These are phyloP conservation scores for Carassius gibelio DNA, from an alignment of 2,113 vertebrate species.

Conservation along the genomic window DNA sequence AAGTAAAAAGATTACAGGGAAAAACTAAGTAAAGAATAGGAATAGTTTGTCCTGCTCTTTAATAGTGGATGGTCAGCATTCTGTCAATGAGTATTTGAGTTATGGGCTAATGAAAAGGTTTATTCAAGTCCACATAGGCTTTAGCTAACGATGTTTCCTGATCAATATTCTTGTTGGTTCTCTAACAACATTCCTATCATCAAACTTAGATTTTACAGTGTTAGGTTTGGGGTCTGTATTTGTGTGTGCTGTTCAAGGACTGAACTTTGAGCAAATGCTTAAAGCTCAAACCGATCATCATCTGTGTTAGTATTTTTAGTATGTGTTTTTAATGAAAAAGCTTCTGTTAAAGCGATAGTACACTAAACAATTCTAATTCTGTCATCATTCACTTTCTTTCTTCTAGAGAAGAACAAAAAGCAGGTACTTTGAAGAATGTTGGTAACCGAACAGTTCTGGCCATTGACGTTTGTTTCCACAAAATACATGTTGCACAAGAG, in stretches of 20 bases:
- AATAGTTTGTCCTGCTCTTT: neutral
- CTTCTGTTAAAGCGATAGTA: neutral
- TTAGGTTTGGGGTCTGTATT: neutral
- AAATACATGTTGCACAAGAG: too few relatives aligned
- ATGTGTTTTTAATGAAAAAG: neutral
- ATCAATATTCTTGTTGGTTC: neutral
- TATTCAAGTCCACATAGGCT: neutral
- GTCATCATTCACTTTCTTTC: neutral
- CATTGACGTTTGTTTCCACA: neutral
- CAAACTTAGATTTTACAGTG: neutral
- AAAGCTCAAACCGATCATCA: neutral
- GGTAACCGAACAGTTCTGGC: neutral
- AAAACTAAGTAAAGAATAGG: constrained; percentile 65
- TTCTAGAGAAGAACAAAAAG: neutral
- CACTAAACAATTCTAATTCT: neutral
- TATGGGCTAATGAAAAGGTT: neutral
- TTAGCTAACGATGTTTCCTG: neutral
- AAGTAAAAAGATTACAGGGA: constrained; percentile 66
- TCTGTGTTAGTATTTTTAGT: neutral
- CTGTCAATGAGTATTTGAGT: neutral
- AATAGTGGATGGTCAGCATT: neutral
- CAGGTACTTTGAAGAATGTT: neutral
- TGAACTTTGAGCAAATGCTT: neutral
- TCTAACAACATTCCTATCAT: constrained; percentile 3
- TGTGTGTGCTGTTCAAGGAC: neutral